Evolutionary conservation across 2,888 invertebrate species (phyloP).

Genomic region (Tuta absoluta): DNA sequence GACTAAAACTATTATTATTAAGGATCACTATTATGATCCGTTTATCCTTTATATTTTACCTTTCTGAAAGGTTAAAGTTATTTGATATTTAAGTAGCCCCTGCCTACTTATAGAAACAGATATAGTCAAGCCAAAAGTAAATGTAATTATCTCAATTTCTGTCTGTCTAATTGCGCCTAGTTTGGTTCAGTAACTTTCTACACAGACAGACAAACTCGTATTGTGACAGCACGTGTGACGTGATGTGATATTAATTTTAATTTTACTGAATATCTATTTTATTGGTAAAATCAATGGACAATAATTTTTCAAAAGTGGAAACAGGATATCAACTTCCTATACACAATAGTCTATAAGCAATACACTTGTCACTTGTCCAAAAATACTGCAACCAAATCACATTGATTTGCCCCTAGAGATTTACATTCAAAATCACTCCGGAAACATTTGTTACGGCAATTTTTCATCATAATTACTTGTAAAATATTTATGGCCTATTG

Average conservation of each 20-base stretch:
- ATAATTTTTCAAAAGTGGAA: neutral
- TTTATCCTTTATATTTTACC: no score
- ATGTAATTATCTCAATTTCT: neutral
- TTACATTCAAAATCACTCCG: conserved; percentile 58
- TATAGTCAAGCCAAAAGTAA: neutral
- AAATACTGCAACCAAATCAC: conserved; percentile 49
- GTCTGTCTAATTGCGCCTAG: no score
- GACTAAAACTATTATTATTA: neutral
- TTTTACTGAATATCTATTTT: no score
- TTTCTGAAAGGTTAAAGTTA: neutral
- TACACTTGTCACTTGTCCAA: conserved; percentile 31
- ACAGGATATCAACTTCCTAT: conserved; percentile 37
- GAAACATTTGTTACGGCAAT: conserved; percentile 60
- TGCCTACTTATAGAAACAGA: neutral
- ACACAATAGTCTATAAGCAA: conserved; percentile 11
- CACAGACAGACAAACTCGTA: neutral
- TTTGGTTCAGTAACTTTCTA: neutral
- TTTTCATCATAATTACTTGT: conserved; percentile 75
- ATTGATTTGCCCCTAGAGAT: conserved; percentile 55
- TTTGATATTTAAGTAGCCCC: neutral
- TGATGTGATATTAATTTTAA: no score
- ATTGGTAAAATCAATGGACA: neutral
- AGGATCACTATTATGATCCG: no score
- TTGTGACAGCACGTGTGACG: no score
- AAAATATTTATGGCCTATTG: conserved; percentile 75